Evolutionary conservation across 37 sponge, comb jelly and placozoan genomes (phyloP).

Genomic region (Aplysina aerophoba): DNA sequence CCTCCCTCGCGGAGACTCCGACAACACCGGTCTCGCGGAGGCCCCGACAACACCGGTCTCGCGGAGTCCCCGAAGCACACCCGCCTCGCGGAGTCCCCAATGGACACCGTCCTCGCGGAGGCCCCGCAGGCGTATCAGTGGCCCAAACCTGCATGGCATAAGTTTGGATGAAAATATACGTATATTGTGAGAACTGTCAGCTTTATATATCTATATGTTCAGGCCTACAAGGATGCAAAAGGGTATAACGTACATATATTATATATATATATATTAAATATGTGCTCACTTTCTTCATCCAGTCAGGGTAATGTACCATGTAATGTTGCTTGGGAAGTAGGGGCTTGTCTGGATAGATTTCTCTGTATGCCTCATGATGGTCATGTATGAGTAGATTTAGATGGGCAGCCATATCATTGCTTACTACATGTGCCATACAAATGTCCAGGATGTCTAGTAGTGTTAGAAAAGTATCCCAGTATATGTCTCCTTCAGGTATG

Average conservation of each 20-base stretch:
- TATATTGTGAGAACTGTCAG: no score
- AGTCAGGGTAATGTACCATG: constrained; percentile 60
- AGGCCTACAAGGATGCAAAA: no score
- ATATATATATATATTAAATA: no score
- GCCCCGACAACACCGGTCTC: no score
- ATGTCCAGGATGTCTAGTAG: constrained; percentile 48
- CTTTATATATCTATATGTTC: no score
- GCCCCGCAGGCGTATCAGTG: constrained; percentile 48
- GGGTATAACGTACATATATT: no score
- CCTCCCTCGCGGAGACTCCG: no score
- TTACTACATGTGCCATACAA: constrained; percentile 39
- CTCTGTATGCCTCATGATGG: constrained; percentile 41
- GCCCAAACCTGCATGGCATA: constrained; percentile 75
- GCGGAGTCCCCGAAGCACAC: no score
- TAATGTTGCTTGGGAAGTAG: constrained; percentile 65
- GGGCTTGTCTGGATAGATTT: constrained; percentile 46
- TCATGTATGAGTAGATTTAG: constrained; percentile 26
- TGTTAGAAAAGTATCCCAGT: constrained; percentile 56
- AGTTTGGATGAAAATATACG: no score
- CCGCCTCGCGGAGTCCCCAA: no score
- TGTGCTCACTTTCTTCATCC: constrained; percentile 49
- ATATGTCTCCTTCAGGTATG: constrained; percentile 38
- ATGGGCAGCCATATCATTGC: constrained; percentile 12
- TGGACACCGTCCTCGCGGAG: no score
- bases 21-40: no score